A percentile compares a stretch with the other conserved stretches of the same genome.
These are phyloP conservation scores for Antechinus flavipes DNA, from an alignment of 2,113 vertebrate genomes.

Conservation along the genomic window DNA sequence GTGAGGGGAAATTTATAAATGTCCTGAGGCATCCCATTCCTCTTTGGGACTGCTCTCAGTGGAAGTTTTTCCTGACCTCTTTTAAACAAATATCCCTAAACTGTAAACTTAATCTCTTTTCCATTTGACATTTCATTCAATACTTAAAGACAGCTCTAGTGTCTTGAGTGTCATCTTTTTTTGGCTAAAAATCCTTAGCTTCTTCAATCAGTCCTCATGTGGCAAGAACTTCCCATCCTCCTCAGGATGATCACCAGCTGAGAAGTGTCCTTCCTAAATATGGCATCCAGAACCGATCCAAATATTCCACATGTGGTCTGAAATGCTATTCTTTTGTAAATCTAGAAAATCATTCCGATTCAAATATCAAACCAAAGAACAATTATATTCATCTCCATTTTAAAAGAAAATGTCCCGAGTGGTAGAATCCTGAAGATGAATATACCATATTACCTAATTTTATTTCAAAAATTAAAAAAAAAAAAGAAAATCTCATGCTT, in stretches of 20 bases:
- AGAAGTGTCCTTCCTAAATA: neutral
- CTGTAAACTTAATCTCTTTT: neutral
- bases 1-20: neutral
- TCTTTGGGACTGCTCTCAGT: neutral
- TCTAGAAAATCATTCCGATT: neutral
- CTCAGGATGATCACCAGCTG: neutral
- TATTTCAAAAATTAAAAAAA: neutral
- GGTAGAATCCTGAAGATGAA: neutral
- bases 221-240: neutral
- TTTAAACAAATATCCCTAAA: neutral
- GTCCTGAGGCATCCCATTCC: neutral
- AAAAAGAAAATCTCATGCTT: neutral
- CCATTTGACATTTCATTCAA: neutral
- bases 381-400: neutral
- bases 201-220: neutral
- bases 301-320: neutral
- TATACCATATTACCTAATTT: neutral
- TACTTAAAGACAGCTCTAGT: neutral
- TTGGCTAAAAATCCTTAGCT: neutral
- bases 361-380: neutral
- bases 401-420: neutral
- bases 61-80: neutral
- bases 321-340: neutral
- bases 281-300: neutral
- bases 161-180: neutral